These are phyloP conservation scores for Cirrhinus molitorella DNA, from an alignment of 2,797 vertebrate species.

Conservation along the genomic window DNA sequence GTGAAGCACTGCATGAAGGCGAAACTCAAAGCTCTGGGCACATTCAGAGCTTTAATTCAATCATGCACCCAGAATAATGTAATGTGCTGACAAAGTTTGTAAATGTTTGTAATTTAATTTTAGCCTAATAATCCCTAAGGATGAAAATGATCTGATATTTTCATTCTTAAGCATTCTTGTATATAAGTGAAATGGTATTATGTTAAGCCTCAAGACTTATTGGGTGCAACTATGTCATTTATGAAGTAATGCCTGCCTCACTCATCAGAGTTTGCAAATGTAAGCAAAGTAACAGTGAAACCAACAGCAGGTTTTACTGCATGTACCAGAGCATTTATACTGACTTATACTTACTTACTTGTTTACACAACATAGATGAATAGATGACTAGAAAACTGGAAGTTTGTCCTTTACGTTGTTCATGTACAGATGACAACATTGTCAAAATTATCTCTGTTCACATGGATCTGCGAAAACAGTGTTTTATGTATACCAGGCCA, in stretches of 20 bases:
- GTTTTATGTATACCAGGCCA: too few relatives aligned
- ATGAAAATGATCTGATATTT: background rate
- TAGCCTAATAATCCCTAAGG: conserved; percentile 2
- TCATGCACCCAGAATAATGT: conserved; percentile 4
- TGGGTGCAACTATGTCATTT: background rate
- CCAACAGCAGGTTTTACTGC: background rate
- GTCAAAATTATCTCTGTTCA: too few relatives aligned
- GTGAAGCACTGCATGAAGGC: conserved; percentile 2
- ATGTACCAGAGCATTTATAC: too few relatives aligned
- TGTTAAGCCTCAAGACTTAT: conserved; percentile 14
- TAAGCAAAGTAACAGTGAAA: background rate
- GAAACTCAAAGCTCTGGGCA: conserved; percentile 28
- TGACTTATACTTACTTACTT: too few relatives aligned
- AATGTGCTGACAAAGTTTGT: conserved; percentile 17
- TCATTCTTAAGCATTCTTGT: background rate
- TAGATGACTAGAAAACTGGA: background rate
- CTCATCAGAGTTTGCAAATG: conserved; percentile 1
- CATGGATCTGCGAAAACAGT: too few relatives aligned
- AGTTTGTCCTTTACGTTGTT: too few relatives aligned
- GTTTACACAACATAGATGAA: too few relatives aligned
- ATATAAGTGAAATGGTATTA: background rate
- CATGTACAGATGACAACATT: too few relatives aligned
- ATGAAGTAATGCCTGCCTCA: background rate
- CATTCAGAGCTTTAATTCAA: conserved; percentile 18
- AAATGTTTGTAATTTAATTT: conserved; percentile 20